Base-by-base conservation (phyloP, 2,888 invertebrate genomes). In the Exocentrus adspersus region DNA sequence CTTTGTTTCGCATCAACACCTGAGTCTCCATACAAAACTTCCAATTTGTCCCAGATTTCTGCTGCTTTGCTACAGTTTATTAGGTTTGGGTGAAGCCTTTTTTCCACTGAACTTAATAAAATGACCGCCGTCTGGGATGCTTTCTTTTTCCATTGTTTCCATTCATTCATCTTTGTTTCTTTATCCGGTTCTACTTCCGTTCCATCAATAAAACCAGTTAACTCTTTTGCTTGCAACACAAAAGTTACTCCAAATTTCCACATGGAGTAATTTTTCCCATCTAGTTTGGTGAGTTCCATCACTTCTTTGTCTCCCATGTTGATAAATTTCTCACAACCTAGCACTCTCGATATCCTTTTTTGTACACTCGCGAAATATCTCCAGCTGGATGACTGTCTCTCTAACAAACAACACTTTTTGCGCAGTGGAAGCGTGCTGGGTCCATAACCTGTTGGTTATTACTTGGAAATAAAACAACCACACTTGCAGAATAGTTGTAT, bases 351-450 rank as follows among this genome's bases (percentile, higher is more conserved):
- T 9, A 7, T 7, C 28, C 28, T 5, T 1, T 9, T 28, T 28
- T 28, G n/a, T n/a, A 28, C 5, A 28, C 28, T 28, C 6, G 9
- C 28, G 9, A 28, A 28, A 28, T 9, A 28, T 7, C 28, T 9
- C 28, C 6, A 28, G 9, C 28, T 28, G 28, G 5, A 9, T 28
- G 9, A 28, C 9, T 28, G 9, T 1, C 9, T 28, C 9, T 28
- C 5, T 28, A 7, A 28, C 5, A 7, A 28, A 7, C 1, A 9
- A 28, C 9, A 28, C 28, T 7, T 9, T 28, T 28, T 28, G 90
- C 90, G 90, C 90, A 90, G 90, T 89, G 89, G 90, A 90, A 89
- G 90, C 89, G 89, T 90, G 90, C 89, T 90, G 89, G 89, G 90
- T 90, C 89, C 90, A 90, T 90, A 90, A 91, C 90, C 92, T 28